Evolutionary conservation across 2,797 vertebrate species (phyloP), one percentile per base, ranked within the genome.

Genomic region (Stomatorhinus walkeri): DNA sequence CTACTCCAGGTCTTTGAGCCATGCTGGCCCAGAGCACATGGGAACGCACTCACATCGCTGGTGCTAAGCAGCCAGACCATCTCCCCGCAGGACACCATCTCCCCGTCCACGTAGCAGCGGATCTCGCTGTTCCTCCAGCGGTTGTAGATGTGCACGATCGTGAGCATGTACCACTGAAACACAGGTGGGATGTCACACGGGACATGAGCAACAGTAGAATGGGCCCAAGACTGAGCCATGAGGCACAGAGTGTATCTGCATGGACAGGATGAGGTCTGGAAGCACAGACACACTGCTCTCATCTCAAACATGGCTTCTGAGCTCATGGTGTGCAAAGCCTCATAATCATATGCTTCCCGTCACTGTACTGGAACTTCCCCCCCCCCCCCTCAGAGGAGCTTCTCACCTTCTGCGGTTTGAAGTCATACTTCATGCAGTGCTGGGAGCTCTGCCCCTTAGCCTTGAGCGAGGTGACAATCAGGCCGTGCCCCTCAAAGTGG

Each of bases 61-160:
- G 95, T 96, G 91, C 96, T 96, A 92, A 97, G 96, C 92, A 96
- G 93, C 96, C 96, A 97, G 0, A 95, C 95, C 90, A 97, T 96
- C 88, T 97, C 96, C 89, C 96, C 96, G 0, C 95, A 96, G 6
- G 96, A 97, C 1, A 95, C 96, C 72, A 96, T 91, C 0, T 97
- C 96, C 0, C 96, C 96, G 12, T 97, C 96, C 46, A 97, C 96
- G 0, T 99, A 99, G 93, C 98, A 99, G 88, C 98, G 95, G 88
- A 99, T 99, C 93, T 99, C 98, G 91, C 98, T 99, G 96, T 99
- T 99, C 91, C 98, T 97, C 98, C 98, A 99, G 90, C 98, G 98
- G 93, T 98, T 99, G 93, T 99, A 99, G 95, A 99, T 97, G 94
- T 99, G 97, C 14, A 99, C 98, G 54, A 98, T 97, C 93, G 98